A percentile compares a stretch with the other conserved stretches of the same genome.
phyloP scores from a whole-genome alignment of 2,888 invertebrate species.

The Eubasilissa splendida region DNA sequence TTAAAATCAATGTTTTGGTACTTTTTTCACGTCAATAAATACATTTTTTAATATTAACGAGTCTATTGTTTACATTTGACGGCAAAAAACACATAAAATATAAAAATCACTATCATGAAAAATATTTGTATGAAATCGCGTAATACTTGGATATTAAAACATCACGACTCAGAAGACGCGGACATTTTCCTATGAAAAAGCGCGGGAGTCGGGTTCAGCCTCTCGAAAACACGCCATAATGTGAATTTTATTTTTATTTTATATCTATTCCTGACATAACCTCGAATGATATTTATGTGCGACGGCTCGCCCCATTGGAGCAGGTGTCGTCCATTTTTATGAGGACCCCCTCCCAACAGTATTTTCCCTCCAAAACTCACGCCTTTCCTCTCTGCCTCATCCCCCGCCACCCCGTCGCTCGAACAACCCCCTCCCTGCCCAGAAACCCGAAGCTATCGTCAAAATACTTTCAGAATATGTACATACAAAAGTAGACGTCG shows the following conservation, averaged over 20 bases:
- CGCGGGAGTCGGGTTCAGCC: slow-evolving; percentile 33
- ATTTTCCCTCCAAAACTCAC: slow-evolving; percentile 41
- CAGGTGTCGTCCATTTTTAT: slow-evolving; percentile 59
- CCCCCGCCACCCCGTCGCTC: slow-evolving; percentile 1
- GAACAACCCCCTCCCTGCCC: not conserved
- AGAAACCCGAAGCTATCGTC: slow-evolving; percentile 42
- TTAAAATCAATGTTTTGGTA: no score
- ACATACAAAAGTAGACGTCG: slow-evolving; percentile 52
- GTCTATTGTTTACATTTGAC: no score
- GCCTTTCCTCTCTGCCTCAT: slow-evolving; percentile 9
- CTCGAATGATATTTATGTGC: slow-evolving; percentile 59
- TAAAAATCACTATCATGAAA: not conserved
- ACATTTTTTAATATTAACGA: no score
- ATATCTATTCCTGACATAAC: slow-evolving; percentile 58
- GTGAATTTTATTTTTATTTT: slow-evolving; percentile 59
- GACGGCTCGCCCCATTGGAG: slow-evolving; percentile 58
- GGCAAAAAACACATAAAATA: not conserved
- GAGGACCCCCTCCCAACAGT: slow-evolving; percentile 44
- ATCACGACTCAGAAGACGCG: not conserved
- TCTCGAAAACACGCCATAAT: slow-evolving; percentile 55
- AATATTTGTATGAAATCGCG: slow-evolving; percentile 1
- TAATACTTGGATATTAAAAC: slow-evolving; percentile 23
- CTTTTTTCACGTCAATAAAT: no score
- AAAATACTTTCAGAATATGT: slow-evolving; percentile 56
- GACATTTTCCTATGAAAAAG: slow-evolving; percentile 1